Percentiles rank a stretch among this genome's conserved stretches.
Evolutionary conservation across 2,797 vertebrate species (phyloP).

Genomic region (Diplodus puntazzo): DNA sequence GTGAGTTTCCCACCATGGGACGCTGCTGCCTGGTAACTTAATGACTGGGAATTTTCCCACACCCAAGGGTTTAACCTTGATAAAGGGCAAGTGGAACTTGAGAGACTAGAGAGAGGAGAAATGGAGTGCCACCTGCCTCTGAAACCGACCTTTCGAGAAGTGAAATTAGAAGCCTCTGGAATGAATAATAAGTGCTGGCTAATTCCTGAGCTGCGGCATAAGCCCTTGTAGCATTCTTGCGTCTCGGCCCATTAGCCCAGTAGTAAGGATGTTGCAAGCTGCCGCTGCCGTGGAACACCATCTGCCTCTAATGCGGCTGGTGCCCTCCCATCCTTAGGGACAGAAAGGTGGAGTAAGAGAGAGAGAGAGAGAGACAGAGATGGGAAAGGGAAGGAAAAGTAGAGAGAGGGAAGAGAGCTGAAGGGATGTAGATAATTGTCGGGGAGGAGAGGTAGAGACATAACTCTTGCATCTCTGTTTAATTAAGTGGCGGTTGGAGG

Average conservation of each 20-base stretch:
- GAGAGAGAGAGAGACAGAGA: neutral
- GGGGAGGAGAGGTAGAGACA: conserved; percentile 27
- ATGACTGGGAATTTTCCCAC: conserved; percentile 69
- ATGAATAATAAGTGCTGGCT: conserved; percentile 59
- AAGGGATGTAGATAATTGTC: conserved; percentile 33
- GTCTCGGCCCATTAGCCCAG: conserved; percentile 70
- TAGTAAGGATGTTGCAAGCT: conserved; percentile 72
- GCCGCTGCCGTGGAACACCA: conserved; percentile 76
- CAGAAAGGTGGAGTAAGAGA: conserved; percentile 34
- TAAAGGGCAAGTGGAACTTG: conserved; percentile 51
- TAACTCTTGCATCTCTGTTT: conserved; percentile 49
- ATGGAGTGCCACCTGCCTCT: conserved; percentile 33
- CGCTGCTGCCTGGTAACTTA: conserved; percentile 62
- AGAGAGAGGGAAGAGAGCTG: neutral
- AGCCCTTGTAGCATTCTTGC: conserved; percentile 54
- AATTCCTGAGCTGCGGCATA: conserved; percentile 56
- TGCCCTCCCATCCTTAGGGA: conserved; percentile 62
- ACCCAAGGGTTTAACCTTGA: conserved; percentile 62
- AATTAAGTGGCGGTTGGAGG: conserved; percentile 55
- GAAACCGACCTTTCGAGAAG: conserved; percentile 53
- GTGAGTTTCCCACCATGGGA: conserved; percentile 44
- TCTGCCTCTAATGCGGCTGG: conserved; percentile 73
- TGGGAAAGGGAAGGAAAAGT: neutral
- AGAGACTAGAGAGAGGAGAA: conserved; percentile 25
- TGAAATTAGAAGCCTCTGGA: conserved; percentile 54